Percentiles rank a stretch among this genome's conserved stretches.
Evolutionary conservation across 2,888 invertebrate species (phyloP).

Genomic region (Cetonia aurata): DNA sequence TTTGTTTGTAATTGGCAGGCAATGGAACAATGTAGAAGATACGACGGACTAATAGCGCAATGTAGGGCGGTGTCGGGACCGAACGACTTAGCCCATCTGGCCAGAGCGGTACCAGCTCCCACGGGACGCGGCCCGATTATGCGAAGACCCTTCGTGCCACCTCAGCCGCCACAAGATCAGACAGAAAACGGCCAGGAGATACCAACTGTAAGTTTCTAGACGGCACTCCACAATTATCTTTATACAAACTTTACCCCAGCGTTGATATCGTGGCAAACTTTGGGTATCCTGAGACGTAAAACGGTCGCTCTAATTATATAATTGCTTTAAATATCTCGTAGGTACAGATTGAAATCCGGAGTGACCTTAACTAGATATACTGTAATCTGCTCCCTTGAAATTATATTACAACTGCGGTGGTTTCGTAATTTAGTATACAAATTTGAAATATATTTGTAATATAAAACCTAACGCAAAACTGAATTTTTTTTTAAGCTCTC

Average conservation of each 20-base stretch:
- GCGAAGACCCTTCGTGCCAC: constrained; percentile 73
- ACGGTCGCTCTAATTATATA: not conserved
- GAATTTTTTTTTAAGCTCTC: too few species aligned
- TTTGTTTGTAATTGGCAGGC: constrained; percentile 70
- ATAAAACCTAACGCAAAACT: too few species aligned
- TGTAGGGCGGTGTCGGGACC: constrained; percentile 82
- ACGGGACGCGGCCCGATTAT: constrained; percentile 67
- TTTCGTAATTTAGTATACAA: too few species aligned
- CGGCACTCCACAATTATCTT: not conserved
- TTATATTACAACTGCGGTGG: too few species aligned
- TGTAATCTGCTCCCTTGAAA: too few species aligned
- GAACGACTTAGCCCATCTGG: constrained; percentile 82
- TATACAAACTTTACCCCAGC: not conserved
- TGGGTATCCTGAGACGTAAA: not conserved
- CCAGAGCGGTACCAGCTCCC: constrained; percentile 75
- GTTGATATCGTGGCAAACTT: not conserved
- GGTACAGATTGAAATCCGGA: constrained; percentile 3
- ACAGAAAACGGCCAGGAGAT: constrained; percentile 65
- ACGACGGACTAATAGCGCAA: constrained; percentile 83
- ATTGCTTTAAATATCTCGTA: not conserved
- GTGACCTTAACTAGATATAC: not conserved
- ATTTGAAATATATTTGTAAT: too few species aligned
- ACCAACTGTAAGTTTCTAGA: constrained; percentile 65
- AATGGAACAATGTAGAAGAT: constrained; percentile 85
- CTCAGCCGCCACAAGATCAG: constrained; percentile 72